phyloP scores from a whole-genome alignment of 2,113 vertebrate genomes.

The Castor canadensis region DNA sequence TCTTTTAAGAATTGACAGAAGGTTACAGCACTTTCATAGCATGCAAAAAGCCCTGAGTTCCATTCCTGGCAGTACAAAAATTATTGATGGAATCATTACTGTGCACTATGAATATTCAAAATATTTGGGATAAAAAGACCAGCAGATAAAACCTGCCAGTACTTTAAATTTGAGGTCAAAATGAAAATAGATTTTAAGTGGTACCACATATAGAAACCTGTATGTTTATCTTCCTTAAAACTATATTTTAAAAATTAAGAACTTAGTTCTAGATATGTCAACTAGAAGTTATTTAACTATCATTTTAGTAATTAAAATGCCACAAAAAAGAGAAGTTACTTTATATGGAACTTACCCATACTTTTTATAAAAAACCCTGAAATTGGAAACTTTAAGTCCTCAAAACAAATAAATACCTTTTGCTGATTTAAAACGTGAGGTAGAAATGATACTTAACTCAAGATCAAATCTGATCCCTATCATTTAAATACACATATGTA shows the following conservation, averaged over 20 bases:
- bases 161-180: conserved; percentile 13
- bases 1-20: not conserved
- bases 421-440: conserved; percentile 51
- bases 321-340: conserved; percentile 23
- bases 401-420: conserved; percentile 42
- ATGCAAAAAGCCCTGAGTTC: not conserved
- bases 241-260: conserved; percentile 49
- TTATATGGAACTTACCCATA: conserved; percentile 53
- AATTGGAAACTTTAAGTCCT: conserved; percentile 63
- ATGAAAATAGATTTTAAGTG: conserved; percentile 38
- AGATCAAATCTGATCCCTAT: conserved; percentile 35
- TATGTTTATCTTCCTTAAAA: conserved; percentile 43
- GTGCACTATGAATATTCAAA: conserved; percentile 45
- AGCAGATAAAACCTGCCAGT: conserved; percentile 33
- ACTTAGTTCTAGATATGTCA: conserved; percentile 34
- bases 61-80: not conserved
- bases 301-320: conserved; percentile 55
- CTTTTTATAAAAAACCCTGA: conserved; percentile 62
- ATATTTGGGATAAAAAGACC: conserved; percentile 7
- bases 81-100: conserved; percentile 16
- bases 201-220: conserved; percentile 38
- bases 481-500: conserved; percentile 26
- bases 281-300: conserved; percentile 47
- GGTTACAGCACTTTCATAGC: not conserved
- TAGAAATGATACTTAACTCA: conserved; percentile 50